phyloP scores from a whole-genome alignment of 2,888 invertebrate genomes.

The Cephus spinipes region DNA sequence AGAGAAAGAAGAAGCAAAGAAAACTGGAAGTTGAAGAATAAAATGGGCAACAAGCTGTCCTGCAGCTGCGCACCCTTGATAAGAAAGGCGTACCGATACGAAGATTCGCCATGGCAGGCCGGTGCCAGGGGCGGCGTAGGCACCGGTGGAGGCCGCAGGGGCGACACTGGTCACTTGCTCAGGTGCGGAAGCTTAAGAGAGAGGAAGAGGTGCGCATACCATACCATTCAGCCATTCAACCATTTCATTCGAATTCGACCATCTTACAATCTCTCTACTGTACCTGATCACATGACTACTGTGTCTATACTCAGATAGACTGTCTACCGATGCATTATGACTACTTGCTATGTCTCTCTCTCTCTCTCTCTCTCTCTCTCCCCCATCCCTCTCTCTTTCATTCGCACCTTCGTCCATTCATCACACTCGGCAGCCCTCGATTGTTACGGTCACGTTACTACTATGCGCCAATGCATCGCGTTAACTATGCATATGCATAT shows the following conservation, averaged over 20 bases:
- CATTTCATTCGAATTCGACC: constrained; percentile 47
- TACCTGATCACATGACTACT: constrained; percentile 23
- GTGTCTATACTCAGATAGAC: constrained; percentile 4
- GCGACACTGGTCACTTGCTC: constrained; percentile 72
- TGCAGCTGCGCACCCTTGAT: constrained; percentile 97
- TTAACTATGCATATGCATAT: not conserved
- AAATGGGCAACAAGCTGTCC: constrained; percentile 97
- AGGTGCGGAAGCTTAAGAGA: constrained; percentile 75
- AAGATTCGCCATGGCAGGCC: constrained; percentile 96
- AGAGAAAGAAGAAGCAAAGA: constrained; percentile 25
- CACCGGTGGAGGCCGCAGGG: constrained; percentile 59
- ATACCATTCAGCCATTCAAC: constrained; percentile 55
- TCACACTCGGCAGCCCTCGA: not conserved
- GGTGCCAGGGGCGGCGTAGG: constrained; percentile 51
- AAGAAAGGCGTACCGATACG: constrained; percentile 96
- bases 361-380: not conserved
- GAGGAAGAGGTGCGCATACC: constrained; percentile 67
- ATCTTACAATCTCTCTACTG: constrained; percentile 31
- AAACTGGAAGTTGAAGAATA: constrained; percentile 31
- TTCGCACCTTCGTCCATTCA: constrained; percentile 10
- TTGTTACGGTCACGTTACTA: not conserved
- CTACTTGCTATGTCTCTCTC: constrained; percentile 12
- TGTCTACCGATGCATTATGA: constrained; percentile 13
- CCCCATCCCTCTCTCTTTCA: constrained; percentile 1
- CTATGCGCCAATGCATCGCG: not conserved